A percentile compares a stretch with the other conserved stretches of the same genome.
These are phyloP conservation scores for Equus quagga DNA, from an alignment of 2,113 vertebrate genomes.

Conservation along the genomic window DNA sequence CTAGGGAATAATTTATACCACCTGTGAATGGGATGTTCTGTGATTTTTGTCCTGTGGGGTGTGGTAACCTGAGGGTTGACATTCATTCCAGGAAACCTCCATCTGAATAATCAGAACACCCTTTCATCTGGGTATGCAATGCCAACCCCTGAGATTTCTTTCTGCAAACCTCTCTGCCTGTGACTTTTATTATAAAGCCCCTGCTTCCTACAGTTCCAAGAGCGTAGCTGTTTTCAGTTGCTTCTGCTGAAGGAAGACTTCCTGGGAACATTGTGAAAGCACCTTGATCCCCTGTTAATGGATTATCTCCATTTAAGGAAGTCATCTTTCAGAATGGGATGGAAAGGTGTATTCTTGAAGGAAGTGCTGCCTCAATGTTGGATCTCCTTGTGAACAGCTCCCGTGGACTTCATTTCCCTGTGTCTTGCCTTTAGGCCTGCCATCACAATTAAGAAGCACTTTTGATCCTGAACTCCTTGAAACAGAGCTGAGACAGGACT, in stretches of 20 bases:
- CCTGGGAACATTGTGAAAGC: neutral
- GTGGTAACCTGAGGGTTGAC: neutral
- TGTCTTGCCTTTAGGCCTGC: neutral
- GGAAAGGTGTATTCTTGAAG: neutral
- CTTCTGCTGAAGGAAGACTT: neutral
- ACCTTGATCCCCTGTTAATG: neutral
- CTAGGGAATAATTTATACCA: neutral
- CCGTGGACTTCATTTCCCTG: neutral
- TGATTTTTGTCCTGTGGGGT: neutral
- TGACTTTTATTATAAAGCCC: neutral
- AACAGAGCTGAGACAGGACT: neutral
- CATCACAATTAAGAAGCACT: neutral
- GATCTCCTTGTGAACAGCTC: neutral
- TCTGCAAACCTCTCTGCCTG: neutral
- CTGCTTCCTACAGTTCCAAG: neutral
- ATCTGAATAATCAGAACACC: neutral
- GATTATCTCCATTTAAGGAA: neutral
- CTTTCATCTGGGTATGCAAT: neutral
- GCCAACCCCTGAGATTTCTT: neutral
- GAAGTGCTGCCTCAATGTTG: neutral
- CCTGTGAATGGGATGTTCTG: neutral
- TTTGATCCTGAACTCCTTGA: neutral
- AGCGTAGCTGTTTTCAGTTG: neutral
- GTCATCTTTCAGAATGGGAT: neutral
- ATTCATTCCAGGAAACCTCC: neutral